These are phyloP conservation scores for Clytia hemisphaerica DNA, from an alignment of 30 jellyfish, hydroid and myxozoan genomes.

Conservation along the genomic window DNA sequence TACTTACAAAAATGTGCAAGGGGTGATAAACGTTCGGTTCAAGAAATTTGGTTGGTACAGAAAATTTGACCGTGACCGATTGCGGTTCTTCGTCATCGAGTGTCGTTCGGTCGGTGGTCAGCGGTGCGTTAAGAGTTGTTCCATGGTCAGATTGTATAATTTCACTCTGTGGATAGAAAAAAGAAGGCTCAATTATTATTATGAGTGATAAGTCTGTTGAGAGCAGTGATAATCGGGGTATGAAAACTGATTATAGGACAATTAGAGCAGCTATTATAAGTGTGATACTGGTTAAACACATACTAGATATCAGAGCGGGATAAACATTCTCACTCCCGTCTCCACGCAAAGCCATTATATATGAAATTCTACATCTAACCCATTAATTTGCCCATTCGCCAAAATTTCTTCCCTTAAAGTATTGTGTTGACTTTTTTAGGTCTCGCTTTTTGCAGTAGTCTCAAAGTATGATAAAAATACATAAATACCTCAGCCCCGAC, in stretches of 20 bases:
- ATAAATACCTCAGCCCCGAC: conserved; percentile 43
- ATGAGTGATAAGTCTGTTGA: neutral
- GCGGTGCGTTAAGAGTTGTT: neutral
- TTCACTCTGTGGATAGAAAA: conserved; percentile 1
- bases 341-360: too few species aligned
- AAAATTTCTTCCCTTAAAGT: too few species aligned
- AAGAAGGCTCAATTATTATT: neutral
- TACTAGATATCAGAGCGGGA: too few species aligned
- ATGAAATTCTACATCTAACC: too few species aligned
- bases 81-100: neutral
- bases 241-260: too few species aligned
- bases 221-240: neutral
- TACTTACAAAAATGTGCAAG: conserved; percentile 63
- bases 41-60: conserved; percentile 39
- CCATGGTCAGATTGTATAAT: conserved; percentile 9
- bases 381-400: too few species aligned
- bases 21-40: conserved; percentile 52
- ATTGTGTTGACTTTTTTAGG: neutral
- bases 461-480: conserved; percentile 14
- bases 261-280: too few species aligned
- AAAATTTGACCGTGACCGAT: neutral
- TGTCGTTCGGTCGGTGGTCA: neutral
- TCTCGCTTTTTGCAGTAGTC: neutral
- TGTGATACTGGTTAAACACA: too few species aligned
- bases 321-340: too few species aligned